Evolutionary conservation across 2,797 vertebrate species (phyloP).

Genomic region (Dicrostonyx torquatus): DNA sequence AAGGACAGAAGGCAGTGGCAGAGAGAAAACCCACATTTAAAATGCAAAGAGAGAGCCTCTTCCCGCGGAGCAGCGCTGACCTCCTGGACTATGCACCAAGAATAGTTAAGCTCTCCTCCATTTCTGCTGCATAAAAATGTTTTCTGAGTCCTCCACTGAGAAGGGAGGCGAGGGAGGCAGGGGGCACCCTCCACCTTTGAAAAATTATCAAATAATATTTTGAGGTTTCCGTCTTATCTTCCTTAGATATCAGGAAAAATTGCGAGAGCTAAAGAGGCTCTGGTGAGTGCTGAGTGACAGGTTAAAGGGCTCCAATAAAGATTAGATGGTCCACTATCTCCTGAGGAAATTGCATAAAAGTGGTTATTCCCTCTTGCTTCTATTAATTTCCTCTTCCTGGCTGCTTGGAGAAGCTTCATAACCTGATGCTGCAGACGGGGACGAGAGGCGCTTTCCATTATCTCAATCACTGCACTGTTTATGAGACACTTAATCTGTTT

Average conservation of each 20-base stretch:
- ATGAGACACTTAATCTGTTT: slow-evolving; percentile 84
- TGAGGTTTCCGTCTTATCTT: slow-evolving; percentile 85
- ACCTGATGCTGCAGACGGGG: slow-evolving; percentile 85
- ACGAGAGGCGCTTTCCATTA: slow-evolving; percentile 87
- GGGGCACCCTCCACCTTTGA: slow-evolving; percentile 66
- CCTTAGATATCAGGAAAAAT: slow-evolving; percentile 84
- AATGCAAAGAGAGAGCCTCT: slow-evolving; percentile 74
- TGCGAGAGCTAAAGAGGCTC: slow-evolving; percentile 80
- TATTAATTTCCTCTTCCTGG: slow-evolving; percentile 90
- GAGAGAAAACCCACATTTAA: slow-evolving; percentile 70
- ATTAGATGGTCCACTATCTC: slow-evolving; percentile 90
- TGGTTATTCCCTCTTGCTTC: slow-evolving; percentile 89
- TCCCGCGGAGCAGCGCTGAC: slow-evolving; percentile 48
- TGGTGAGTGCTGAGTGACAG: slow-evolving; percentile 88
- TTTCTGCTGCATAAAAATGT: slow-evolving; percentile 70
- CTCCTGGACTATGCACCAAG: neutral
- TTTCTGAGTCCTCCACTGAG: neutral
- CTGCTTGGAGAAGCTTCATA: slow-evolving; percentile 89
- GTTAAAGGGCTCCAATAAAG: slow-evolving; percentile 91
- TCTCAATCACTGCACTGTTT: slow-evolving; percentile 87
- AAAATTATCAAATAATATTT: slow-evolving; percentile 86
- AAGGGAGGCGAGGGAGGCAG: neutral
- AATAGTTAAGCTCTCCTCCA: slow-evolving; percentile 35
- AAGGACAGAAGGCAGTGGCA: slow-evolving; percentile 63
- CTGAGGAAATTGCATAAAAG: slow-evolving; percentile 91